Evolutionary conservation across 2,113 vertebrate species (phyloP).

Genomic region (Echinops telfairi): DNA sequence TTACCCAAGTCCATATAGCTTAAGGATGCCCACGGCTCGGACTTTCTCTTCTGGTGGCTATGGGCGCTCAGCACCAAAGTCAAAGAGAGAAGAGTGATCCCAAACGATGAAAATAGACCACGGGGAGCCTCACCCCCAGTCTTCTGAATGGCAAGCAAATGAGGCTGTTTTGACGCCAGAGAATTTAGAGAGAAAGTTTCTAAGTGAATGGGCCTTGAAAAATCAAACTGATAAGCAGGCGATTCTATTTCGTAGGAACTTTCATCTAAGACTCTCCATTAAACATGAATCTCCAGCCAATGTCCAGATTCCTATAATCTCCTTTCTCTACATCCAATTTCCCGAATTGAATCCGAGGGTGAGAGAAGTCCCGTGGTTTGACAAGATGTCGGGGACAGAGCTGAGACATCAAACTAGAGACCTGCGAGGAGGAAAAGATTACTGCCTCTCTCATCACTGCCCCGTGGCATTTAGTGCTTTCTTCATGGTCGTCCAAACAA

Average conservation of each 20-base stretch:
- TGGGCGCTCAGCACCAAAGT: neutral
- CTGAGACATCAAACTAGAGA: neutral
- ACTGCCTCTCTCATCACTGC: neutral
- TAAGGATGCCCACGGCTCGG: too few relatives aligned
- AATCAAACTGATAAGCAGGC: neutral
- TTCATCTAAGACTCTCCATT: neutral
- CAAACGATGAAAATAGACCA: neutral
- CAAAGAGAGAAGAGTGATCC: neutral
- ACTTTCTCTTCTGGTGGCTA: neutral
- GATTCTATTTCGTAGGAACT: neutral
- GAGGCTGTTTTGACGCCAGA: conserved; percentile 9
- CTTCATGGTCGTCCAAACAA: too few relatives aligned
- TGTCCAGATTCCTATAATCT: neutral
- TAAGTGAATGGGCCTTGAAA: neutral
- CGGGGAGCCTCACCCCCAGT: neutral
- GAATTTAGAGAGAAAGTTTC: conserved; percentile 44
- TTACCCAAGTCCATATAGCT: neutral
- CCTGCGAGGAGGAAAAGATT: neutral
- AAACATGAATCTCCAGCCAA: neutral
- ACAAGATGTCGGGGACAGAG: neutral
- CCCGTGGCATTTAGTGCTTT: neutral
- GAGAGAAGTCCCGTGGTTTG: neutral
- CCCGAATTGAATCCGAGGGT: neutral
- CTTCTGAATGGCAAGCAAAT: conserved; percentile 3
- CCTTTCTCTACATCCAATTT: neutral